phyloP scores from a whole-genome alignment of 2,888 invertebrate species.

The Cephus pulcher region DNA sequence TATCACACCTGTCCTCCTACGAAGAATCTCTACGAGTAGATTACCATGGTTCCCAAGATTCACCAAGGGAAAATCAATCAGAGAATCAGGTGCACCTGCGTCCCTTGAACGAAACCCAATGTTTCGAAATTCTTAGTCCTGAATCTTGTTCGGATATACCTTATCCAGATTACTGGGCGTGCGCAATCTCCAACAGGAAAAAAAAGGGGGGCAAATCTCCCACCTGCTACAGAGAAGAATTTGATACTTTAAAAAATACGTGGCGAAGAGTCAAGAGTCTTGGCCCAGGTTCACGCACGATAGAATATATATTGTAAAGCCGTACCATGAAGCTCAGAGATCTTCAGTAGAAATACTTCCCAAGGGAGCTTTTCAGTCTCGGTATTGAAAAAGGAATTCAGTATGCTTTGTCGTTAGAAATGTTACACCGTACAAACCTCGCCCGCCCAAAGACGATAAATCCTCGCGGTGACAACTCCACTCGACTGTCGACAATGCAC shows the following conservation, averaged over 20 bases:
- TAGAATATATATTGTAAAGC: neutral
- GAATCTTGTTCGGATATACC: neutral
- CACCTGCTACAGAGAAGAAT: neutral
- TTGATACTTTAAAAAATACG: neutral
- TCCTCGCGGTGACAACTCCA: neutral
- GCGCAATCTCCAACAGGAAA: neutral
- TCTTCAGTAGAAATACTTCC: neutral
- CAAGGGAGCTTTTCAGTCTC: neutral
- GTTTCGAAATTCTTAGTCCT: neutral
- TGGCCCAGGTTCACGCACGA: neutral
- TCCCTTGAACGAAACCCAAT: neutral
- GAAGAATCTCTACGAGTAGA: neutral
- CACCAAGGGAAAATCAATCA: neutral
- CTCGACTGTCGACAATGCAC: neutral
- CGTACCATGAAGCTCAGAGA: neutral
- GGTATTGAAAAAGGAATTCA: neutral
- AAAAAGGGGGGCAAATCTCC: neutral
- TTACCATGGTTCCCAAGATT: neutral
- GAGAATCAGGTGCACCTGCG: neutral
- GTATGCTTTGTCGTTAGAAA: neutral
- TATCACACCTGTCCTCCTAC: conserved; percentile 16
- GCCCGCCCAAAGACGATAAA: neutral
- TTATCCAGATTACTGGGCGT: neutral
- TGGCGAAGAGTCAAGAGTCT: neutral
- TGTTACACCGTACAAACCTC: neutral